Conservation (phyloP, 1,140 invertebrate species). For the Drosophila ercepeae region DNA sequence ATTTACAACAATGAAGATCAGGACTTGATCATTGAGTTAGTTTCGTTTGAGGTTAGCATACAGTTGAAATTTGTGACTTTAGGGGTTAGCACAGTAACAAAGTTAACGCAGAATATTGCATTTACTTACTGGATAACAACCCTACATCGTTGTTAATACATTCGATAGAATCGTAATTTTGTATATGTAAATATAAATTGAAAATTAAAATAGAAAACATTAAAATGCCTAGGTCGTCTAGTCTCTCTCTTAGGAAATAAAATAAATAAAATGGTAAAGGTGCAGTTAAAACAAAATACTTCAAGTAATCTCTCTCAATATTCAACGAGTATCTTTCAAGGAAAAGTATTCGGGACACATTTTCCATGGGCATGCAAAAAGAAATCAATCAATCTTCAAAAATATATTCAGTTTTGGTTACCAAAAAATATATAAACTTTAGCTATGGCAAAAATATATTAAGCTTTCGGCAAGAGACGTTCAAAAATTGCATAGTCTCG, state of each 20-base stretch:
- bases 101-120: conserved; percentile 37
- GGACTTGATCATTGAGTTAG: conserved; percentile 43
- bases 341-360: conserved; percentile 23
- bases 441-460: conserved; percentile 22
- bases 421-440: conserved; percentile 38
- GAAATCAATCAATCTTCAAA: conserved; percentile 34
- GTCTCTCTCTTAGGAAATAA: conserved; percentile 17
- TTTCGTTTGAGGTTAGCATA: conserved; percentile 63
- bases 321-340: conserved; percentile 12
- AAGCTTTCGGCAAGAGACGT: conserved; percentile 58
- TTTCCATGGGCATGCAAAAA: conserved; percentile 56
- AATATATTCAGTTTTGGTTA: conserved; percentile 18
- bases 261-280: conserved; percentile 40
- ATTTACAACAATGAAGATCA: conserved; percentile 19
- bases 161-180: conserved; percentile 43
- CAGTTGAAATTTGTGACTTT: conserved; percentile 25
- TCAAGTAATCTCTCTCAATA: conserved; percentile 35
- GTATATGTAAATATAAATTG: conserved; percentile 68
- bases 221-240: conserved; percentile 42
- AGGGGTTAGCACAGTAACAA: conserved; percentile 67
- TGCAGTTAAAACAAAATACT: conserved; percentile 67
- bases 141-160: conserved; percentile 84
- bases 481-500: conserved; percentile 76
- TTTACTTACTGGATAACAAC: conserved; percentile 93
- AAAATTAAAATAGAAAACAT: conserved; percentile 65